Evolutionary conservation across 2,888 invertebrate species (phyloP).

Genomic region (Eutolmus rufibarbis): DNA sequence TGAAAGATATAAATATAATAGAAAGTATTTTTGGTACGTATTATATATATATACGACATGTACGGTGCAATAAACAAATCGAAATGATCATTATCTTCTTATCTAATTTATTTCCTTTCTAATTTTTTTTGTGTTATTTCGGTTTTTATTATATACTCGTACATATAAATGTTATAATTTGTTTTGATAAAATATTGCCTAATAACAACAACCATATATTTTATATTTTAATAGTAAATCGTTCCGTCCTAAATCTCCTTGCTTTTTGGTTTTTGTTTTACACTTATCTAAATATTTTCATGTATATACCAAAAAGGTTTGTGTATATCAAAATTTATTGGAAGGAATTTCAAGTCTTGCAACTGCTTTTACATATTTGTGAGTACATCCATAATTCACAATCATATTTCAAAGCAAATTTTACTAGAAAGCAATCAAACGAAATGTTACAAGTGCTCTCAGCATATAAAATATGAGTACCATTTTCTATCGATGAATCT

Average conservation of each 20-base stretch:
- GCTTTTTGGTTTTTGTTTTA: too few relatives aligned
- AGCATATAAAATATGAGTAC: not conserved
- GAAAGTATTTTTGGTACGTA: not conserved
- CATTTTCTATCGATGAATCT: not conserved
- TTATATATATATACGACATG: not conserved
- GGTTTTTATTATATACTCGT: too few relatives aligned
- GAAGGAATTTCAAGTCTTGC: not conserved
- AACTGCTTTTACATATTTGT: not conserved
- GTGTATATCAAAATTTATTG: too few relatives aligned
- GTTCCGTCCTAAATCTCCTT: too few relatives aligned
- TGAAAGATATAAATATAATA: not conserved
- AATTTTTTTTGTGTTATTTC: not conserved
- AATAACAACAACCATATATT: too few relatives aligned
- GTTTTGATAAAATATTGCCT: too few relatives aligned
- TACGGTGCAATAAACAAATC: not conserved
- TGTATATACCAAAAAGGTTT: too few relatives aligned
- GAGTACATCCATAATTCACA: not conserved
- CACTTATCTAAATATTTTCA: too few relatives aligned
- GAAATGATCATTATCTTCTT: not conserved
- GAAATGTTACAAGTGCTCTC: not conserved
- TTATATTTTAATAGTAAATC: too few relatives aligned
- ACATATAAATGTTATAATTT: too few relatives aligned
- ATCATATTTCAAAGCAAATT: not conserved
- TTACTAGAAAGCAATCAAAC: not conserved
- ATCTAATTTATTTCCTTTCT: not conserved